These are phyloP conservation scores for Tetheella fluctuosa DNA, from an alignment of 2,888 invertebrate species.

Conservation along the genomic window DNA sequence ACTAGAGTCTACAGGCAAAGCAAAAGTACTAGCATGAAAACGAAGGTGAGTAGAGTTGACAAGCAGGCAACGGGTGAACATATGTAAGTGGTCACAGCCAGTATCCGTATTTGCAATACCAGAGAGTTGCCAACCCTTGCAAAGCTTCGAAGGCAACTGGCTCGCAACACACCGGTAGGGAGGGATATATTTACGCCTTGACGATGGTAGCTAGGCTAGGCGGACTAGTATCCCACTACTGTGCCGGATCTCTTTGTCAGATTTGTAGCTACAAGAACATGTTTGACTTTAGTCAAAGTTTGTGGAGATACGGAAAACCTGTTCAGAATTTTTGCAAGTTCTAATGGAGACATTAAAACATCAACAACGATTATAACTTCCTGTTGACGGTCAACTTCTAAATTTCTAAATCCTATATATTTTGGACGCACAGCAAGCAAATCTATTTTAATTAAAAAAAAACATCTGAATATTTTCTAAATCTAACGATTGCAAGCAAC, in stretches of 20 bases:
- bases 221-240: too few relatives aligned
- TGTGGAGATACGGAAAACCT: neutral
- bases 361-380: neutral
- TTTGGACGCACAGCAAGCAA: too few relatives aligned
- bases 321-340: neutral
- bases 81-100: neutral
- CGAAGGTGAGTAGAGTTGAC: neutral
- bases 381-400: neutral
- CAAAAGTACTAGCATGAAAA: constrained; percentile 16
- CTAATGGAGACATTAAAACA: neutral
- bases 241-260: neutral
- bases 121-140: neutral
- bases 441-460: too few relatives aligned
- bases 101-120: neutral
- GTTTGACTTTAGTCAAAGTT: neutral
- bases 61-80: neutral
- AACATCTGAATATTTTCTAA: neutral
- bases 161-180: too few relatives aligned
- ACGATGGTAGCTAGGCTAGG: too few relatives aligned
- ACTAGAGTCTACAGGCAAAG: constrained; percentile 26
- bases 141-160: too few relatives aligned
- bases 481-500: neutral
- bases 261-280: neutral
- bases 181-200: too few relatives aligned
- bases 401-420: neutral